A percentile compares a stretch with the other conserved stretches of the same genome.
phyloP scores from a whole-genome alignment of 2,113 vertebrate species.

The Antechinus stuartii region DNA sequence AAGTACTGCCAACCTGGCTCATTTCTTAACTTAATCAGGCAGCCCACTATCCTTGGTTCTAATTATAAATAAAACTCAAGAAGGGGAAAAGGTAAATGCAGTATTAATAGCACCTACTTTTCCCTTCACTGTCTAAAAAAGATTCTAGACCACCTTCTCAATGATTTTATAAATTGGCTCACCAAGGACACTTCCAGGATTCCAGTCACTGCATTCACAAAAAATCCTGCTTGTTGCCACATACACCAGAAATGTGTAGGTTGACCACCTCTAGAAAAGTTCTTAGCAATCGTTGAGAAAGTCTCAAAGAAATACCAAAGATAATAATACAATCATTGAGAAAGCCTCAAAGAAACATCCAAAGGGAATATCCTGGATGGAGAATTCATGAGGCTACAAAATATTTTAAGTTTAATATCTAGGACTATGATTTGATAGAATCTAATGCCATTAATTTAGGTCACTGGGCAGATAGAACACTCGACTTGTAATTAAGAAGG shows the following conservation, averaged over 20 bases:
- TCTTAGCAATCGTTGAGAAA: background rate
- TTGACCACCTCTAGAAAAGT: too few species aligned
- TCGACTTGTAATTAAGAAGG: background rate
- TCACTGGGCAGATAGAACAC: too few species aligned
- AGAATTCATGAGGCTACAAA: background rate
- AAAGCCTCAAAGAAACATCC: background rate
- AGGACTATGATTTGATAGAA: background rate
- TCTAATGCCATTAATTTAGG: background rate
- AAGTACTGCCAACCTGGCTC: constrained; percentile 82
- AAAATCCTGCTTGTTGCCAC: too few species aligned
- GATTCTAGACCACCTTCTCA: background rate
- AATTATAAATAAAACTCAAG: constrained; percentile 28
- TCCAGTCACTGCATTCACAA: background rate
- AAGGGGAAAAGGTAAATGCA: background rate
- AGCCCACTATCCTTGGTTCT: background rate
- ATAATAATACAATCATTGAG: background rate
- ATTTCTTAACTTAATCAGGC: constrained; percentile 17
- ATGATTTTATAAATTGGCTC: background rate
- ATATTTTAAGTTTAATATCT: background rate
- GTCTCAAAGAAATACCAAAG: background rate
- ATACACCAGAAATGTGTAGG: too few species aligned
- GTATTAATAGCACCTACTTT: constrained; percentile 6
- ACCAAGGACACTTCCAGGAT: background rate
- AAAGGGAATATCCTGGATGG: background rate
- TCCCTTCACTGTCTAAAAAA: constrained; percentile 39